A percentile compares a stretch with the other conserved stretches of the same genome.
Evolutionary conservation across 2,888 invertebrate genomes (phyloP).

Genomic region (Heteromurus nitidus): DNA sequence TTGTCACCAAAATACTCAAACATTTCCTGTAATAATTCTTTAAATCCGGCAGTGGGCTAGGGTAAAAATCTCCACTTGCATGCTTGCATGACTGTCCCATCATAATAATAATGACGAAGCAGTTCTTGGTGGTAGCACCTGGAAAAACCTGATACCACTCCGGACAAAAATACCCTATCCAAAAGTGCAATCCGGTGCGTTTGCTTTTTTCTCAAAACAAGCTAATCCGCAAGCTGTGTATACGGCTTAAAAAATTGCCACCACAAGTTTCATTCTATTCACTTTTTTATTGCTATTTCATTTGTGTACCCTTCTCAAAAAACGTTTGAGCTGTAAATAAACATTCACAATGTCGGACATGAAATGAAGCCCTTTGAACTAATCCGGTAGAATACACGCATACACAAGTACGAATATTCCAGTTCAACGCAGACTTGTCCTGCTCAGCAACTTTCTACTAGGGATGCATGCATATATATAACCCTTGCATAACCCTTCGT

Average conservation of each 20-base stretch:
- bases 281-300: conserved; percentile 20
- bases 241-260: conserved; percentile 26
- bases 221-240: conserved; percentile 39
- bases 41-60: no score
- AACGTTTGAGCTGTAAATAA: conserved; percentile 21
- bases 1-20: no score
- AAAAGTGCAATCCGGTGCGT: background rate
- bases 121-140: conserved; percentile 18
- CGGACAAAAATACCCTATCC: background rate
- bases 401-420: background rate
- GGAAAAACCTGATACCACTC: conserved; percentile 34
- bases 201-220: background rate
- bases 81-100: no score
- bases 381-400: background rate
- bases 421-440: no score
- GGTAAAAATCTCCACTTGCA: no score
- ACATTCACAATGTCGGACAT: conserved; percentile 2
- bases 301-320: background rate
- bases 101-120: conserved; percentile 23
- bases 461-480: no score
- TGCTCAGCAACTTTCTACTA: no score
- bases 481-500: no score
- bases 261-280: conserved; percentile 43
- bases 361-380: background rate
- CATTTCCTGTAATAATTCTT: no score